Percentiles rank a stretch among this genome's conserved stretches.
Conservation (phyloP, 2,797 vertebrate genomes). For the Masticophis lateralis region DNA sequence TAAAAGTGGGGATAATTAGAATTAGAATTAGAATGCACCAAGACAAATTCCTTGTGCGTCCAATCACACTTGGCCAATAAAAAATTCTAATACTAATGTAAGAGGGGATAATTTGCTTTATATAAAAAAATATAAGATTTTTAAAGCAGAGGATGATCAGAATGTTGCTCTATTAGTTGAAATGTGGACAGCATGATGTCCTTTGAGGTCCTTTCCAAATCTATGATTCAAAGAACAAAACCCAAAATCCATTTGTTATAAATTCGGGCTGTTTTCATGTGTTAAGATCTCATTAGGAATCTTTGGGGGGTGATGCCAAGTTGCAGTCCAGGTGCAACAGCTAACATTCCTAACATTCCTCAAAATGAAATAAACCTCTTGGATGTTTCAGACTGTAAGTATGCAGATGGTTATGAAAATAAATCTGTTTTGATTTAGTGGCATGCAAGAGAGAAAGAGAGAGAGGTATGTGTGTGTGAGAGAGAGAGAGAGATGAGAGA, state of each 20-base stretch:
- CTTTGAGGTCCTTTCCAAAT: neutral
- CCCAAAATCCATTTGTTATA: conserved; percentile 47
- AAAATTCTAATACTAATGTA: too few species aligned
- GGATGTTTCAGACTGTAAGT: conserved; percentile 49
- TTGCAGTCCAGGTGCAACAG: conserved; percentile 55
- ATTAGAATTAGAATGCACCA: too few species aligned
- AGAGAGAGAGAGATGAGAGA: neutral
- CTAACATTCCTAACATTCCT: conserved; percentile 65
- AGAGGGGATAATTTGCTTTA: neutral
- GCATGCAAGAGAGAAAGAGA: conserved; percentile 34
- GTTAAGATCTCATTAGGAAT: conserved; percentile 50
- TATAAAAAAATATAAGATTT: neutral
- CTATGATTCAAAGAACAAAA: conserved; percentile 42
- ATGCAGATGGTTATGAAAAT: conserved; percentile 65
- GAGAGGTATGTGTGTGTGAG: neutral
- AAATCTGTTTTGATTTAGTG: conserved; percentile 66
- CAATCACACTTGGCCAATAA: too few species aligned
- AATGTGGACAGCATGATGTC: neutral
- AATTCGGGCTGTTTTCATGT: neutral
- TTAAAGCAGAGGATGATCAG: neutral
- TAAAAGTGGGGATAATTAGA: neutral
- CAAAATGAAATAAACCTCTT: conserved; percentile 65
- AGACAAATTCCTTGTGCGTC: too few species aligned
- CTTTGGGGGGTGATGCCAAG: conserved; percentile 53
- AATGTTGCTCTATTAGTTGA: neutral